Evolutionary conservation across 2,797 vertebrate species (phyloP), one percentile per base, ranked within the genome.

Genomic region (Kryptopterus vitreolus): DNA sequence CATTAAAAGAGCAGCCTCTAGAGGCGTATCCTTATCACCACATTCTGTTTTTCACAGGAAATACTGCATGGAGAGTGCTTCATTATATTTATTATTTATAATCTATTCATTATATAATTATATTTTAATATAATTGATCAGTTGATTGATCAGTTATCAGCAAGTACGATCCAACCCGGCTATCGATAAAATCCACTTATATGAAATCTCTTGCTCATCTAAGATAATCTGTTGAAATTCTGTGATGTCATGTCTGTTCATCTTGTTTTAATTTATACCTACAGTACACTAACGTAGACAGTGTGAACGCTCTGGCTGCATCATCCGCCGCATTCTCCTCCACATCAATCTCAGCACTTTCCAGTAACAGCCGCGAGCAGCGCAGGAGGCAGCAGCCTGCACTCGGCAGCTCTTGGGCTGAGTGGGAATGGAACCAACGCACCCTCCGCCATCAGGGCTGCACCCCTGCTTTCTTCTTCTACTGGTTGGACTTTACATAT

Each of bases 241-340:
- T n/a, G n/a, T n/a, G n/a, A n/a, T 71, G 9, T 33, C 18, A 55
- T 33, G 18, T 11, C 12, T 20, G 11, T 35, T 2, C 1, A 20
- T 29, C 55, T 43, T 53, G 29, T 71, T 11, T 9, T 86, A 63
- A 53, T 71, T 20, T 5, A 86, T 66, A 52, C 72, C 86, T 81
- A 38, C 89, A 98, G 97, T 95, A 96, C 76, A 90, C 94, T 77
- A 93, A 87, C 86, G 93, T 93, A 83, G 96, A 97, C 90, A 95
- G 87, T 1, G 81, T 90, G 69, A 90, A 82, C 91, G 90, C 91
- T 86, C 88, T 95, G 59, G 93, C 93, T 69, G 91, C 95, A 72
- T 91, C 95, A 0, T 91, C 94, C 53, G 92, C 91, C 71, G 87
- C 90, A 1, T 93, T 92, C 84, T 87, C 89, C 0, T 89, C 91